phyloP scores from a whole-genome alignment of 2,888 invertebrate species.

The Cabera pusaria region DNA sequence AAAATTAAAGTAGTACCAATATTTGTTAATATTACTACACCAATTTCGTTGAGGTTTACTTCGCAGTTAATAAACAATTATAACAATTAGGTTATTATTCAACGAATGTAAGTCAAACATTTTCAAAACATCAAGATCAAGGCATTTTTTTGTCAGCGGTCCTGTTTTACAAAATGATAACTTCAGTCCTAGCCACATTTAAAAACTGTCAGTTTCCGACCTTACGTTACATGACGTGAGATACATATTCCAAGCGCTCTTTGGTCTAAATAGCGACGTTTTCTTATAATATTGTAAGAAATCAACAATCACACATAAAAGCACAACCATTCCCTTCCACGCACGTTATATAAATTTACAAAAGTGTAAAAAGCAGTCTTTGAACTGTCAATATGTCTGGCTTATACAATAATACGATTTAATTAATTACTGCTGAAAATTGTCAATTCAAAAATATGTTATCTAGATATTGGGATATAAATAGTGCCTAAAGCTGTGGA shows the following conservation, averaged over 20 bases:
- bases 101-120: no score
- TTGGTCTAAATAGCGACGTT: conserved; percentile 56
- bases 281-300: conserved; percentile 5
- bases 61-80: no score
- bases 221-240: conserved; percentile 56
- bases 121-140: no score
- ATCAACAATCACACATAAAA: conserved; percentile 23
- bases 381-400: conserved; percentile 27
- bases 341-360: conserved; percentile 19
- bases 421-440: conserved; percentile 1
- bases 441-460: no score
- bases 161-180: no score
- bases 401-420: conserved; percentile 12
- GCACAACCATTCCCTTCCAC: conserved; percentile 34
- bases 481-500: no score
- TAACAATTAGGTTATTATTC: no score
- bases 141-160: no score
- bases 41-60: no score
- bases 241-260: conserved; percentile 57
- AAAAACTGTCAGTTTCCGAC: conserved; percentile 19
- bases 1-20: no score
- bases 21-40: no score
- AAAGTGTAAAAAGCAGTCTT: conserved; percentile 27
- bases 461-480: no score
- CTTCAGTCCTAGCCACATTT: conserved; percentile 9